These are phyloP conservation scores for Zenarchopterus dispar DNA, from an alignment of 2,797 vertebrate species.

Conservation along the genomic window DNA sequence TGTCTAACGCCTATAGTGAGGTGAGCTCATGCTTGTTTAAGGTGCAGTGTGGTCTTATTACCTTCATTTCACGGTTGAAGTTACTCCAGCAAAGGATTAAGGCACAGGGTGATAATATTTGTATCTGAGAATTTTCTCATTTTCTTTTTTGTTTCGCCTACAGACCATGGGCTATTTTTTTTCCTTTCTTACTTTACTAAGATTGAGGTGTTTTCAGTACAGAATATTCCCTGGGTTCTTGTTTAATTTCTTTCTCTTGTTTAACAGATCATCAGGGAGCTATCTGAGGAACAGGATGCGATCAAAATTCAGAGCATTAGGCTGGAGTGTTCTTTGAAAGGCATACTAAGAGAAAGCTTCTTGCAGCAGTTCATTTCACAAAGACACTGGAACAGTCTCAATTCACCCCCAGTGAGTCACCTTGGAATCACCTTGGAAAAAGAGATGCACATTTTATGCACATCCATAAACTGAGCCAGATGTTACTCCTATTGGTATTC, in stretches of 20 bases:
- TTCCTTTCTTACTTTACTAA: neutral
- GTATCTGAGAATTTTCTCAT: no score
- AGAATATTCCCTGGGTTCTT: neutral
- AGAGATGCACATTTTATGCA: neutral
- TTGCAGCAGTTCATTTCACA: slow-evolving; percentile 77
- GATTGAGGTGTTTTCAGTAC: no score
- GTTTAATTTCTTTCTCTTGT: slow-evolving; percentile 4
- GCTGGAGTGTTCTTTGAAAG: slow-evolving; percentile 81
- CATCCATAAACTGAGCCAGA: neutral
- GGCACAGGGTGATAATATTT: neutral
- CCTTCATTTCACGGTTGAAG: neutral
- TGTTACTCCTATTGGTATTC: neutral
- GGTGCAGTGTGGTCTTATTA: neutral
- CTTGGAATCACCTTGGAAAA: no score
- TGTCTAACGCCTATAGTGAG: slow-evolving; percentile 73
- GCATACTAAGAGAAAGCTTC: slow-evolving; percentile 81
- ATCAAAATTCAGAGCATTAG: slow-evolving; percentile 62
- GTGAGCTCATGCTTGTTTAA: slow-evolving; percentile 68
- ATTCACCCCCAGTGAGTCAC: slow-evolving; percentile 60
- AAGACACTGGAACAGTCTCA: slow-evolving; percentile 85
- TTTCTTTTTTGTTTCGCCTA: neutral
- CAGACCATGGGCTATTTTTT: neutral
- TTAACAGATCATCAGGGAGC: slow-evolving; percentile 78
- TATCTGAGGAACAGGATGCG: slow-evolving; percentile 69
- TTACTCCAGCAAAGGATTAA: neutral